Evolutionary conservation across 2,888 invertebrate species (phyloP).

Genomic region (Aphelenchoides bicaudatus): DNA sequence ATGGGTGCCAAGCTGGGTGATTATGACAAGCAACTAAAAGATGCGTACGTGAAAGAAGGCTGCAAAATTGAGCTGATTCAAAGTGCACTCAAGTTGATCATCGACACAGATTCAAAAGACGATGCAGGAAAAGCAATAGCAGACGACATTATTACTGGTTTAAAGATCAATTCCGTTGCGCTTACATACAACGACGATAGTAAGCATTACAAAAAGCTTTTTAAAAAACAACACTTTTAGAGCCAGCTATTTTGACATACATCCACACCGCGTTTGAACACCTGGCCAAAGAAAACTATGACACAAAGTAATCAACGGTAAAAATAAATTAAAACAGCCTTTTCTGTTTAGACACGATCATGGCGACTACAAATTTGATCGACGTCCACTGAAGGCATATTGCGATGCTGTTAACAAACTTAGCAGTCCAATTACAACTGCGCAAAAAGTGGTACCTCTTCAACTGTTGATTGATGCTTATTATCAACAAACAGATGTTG

Average conservation of each 20-base stretch:
- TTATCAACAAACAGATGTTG: neutral
- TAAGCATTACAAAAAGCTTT: too few relatives aligned
- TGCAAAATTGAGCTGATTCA: neutral
- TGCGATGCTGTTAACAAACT: neutral
- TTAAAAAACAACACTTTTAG: neutral
- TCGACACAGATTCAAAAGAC: neutral
- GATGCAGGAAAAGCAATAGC: neutral
- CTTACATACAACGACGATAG: too few relatives aligned
- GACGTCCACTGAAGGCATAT: conserved; percentile 10
- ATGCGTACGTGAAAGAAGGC: neutral
- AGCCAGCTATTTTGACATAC: neutral
- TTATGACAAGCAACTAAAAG: conserved; percentile 7
- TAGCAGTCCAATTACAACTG: neutral
- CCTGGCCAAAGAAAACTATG: conserved; percentile 3
- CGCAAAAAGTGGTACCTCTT: conserved; percentile 4
- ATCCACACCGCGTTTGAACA: neutral
- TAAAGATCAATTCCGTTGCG: too few relatives aligned
- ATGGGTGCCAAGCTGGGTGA: neutral
- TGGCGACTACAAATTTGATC: neutral
- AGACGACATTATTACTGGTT: conserved; percentile 4
- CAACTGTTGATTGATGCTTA: neutral
- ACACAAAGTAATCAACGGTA: neutral
- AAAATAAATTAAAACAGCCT: neutral
- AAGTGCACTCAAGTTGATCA: neutral
- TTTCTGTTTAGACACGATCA: neutral